Base-by-base conservation (phyloP, 2,888 invertebrate species). In the Sminthurides aquaticus region DNA sequence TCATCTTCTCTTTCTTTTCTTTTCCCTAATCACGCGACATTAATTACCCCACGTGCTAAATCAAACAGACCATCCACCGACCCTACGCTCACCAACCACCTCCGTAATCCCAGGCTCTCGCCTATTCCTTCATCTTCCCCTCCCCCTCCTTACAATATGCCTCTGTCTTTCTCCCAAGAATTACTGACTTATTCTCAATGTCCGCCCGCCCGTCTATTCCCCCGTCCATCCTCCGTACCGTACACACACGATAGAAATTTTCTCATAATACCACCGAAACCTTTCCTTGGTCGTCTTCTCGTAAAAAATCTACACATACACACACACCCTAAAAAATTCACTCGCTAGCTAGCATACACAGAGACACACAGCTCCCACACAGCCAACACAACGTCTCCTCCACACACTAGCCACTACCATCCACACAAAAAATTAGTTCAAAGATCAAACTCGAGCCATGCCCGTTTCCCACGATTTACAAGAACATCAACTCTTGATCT, bases 381-480 rank as follows among this genome's bases (percentile, higher is more conserved):
- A 57, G 63, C 54, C 63, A 57, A 34, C 63, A 58, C 54, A 52
- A 24, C 57, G 26, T 56, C 48, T 15, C 25, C 24, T n/a, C n/a
- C n/a, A n/a, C n/a, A n/a, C n/a, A 49, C 15, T 15, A 49, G 3
- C 3, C n/a, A 49, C 49, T 5, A 60, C 15, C 22, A 48, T 11
- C 34, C n/a, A n/a, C n/a, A n/a, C 3, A 62, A 62, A 63, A 58
- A 63, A 63, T 57, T 63, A 28, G 63, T 57, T 63, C 63, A 63
- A 49, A 63, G 63, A 63, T 63, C 58, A 62, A 63, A 58, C 58
- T 63, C 63, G 57, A 63, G 52, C 48, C 58, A 34, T 55, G 49
- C 67, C 67, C 67, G 64, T 65, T 67, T 67, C 67, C 67, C 67
- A 67, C 67, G 67, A 67, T 67, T 67, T 67, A 67, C 64, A 67